Conservation (phyloP, 2,888 invertebrate genomes). For the Eutolmus rufibarbis region DNA sequence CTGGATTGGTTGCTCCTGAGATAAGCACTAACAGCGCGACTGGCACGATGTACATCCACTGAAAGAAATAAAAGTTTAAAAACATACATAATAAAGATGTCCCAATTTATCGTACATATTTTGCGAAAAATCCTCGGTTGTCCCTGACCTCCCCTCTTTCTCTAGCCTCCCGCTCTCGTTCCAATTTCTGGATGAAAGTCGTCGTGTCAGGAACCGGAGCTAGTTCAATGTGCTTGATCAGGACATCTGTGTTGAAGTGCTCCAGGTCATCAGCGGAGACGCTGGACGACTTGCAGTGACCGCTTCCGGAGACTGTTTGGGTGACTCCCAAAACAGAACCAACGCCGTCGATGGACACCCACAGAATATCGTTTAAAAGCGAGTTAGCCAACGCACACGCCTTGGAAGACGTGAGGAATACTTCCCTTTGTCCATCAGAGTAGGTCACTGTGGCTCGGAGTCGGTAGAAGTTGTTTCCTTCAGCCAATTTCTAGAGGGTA, state of each 20-base stretch:
- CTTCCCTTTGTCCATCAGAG: slow-evolving; percentile 71
- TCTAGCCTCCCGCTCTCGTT: slow-evolving; percentile 86
- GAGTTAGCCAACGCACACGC: slow-evolving; percentile 80
- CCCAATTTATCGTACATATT: slow-evolving; percentile 84
- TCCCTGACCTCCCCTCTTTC: slow-evolving; percentile 91
- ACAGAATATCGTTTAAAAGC: slow-evolving; percentile 78
- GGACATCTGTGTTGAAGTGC: slow-evolving; percentile 78
- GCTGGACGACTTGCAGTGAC: slow-evolving; percentile 45
- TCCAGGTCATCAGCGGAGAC: slow-evolving; percentile 61
- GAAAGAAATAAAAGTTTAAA: slow-evolving; percentile 61
- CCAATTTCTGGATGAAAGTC: slow-evolving; percentile 90
- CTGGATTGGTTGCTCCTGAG: slow-evolving; percentile 86
- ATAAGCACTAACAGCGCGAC: slow-evolving; percentile 89
- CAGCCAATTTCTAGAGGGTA: slow-evolving; percentile 67
- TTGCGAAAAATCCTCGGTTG: slow-evolving; percentile 93
- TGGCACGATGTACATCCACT: slow-evolving; percentile 99
- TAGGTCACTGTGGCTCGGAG: slow-evolving; percentile 73
- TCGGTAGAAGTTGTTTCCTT: slow-evolving; percentile 76
- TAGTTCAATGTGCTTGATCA: slow-evolving; percentile 79
- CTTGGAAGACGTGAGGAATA: slow-evolving; percentile 80
- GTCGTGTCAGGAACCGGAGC: slow-evolving; percentile 96
- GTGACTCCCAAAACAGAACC: slow-evolving; percentile 80
- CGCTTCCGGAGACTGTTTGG: slow-evolving; percentile 64
- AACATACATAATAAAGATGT: slow-evolving; percentile 47
- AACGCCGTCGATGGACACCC: slow-evolving; percentile 79